phyloP scores from a whole-genome alignment of 1,140 invertebrate genomes.

The Drosophila elegans region DNA sequence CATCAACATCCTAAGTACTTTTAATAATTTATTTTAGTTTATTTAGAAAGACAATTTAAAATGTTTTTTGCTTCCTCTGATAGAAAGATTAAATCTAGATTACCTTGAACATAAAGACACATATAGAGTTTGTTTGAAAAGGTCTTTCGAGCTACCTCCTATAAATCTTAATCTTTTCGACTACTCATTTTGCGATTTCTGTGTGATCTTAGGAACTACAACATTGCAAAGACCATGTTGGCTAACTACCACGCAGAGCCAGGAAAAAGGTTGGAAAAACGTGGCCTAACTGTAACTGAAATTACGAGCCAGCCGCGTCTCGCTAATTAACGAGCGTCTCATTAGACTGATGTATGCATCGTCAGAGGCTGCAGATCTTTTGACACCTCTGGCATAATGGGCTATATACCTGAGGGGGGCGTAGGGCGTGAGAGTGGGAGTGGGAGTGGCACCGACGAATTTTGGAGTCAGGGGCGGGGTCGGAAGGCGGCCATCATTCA shows the following conservation, averaged over 20 bases:
- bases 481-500: slow-evolving; percentile 58
- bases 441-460: neutral
- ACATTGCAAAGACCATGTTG: neutral
- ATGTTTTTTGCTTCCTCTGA: neutral
- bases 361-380: slow-evolving; percentile 50
- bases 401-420: neutral
- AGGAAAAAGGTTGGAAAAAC: slow-evolving; percentile 14
- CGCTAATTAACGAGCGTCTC: slow-evolving; percentile 66
- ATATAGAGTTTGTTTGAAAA: neutral
- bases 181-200: neutral
- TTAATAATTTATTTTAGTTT: too few species aligned
- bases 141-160: neutral
- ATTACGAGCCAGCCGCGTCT: slow-evolving; percentile 29
- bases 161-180: neutral
- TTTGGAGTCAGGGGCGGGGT: neutral
- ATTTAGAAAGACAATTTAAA: too few species aligned
- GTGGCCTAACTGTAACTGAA: slow-evolving; percentile 57
- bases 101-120: neutral
- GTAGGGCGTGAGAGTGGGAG: slow-evolving; percentile 8
- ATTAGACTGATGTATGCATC: slow-evolving; percentile 66
- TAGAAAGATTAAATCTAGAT: neutral
- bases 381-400: slow-evolving; percentile 46
- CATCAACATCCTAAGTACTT: too few species aligned
- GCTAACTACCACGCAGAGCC: too few species aligned
- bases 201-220: neutral